These are phyloP conservation scores for Perizoma flavofasciatum DNA, from an alignment of 2,888 invertebrate genomes.

Conservation along the genomic window DNA sequence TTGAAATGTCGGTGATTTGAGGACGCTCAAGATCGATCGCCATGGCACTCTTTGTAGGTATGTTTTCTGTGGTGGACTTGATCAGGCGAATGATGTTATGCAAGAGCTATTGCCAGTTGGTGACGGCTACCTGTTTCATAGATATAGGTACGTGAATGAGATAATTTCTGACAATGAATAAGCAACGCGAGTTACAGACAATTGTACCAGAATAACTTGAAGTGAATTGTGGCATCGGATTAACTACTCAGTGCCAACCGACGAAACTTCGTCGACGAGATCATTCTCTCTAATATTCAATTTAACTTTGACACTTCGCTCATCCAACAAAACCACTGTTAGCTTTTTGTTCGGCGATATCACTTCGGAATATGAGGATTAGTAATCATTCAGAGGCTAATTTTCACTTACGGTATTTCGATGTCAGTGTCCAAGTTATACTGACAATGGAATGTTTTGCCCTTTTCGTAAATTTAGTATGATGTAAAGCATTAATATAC, in stretches of 20 bases:
- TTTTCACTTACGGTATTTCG: constrained; percentile 45
- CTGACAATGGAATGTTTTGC: background rate
- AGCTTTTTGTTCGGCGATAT: constrained; percentile 68
- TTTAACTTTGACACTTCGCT: constrained; percentile 83
- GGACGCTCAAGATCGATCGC: no score
- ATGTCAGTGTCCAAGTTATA: constrained; percentile 31
- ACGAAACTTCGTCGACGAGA: constrained; percentile 70
- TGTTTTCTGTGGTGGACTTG: no score
- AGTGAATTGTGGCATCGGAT: constrained; percentile 79
- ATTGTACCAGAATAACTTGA: constrained; percentile 73
- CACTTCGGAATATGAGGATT: constrained; percentile 54
- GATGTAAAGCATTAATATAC: no score
- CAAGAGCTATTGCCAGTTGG: no score
- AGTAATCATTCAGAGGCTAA: constrained; percentile 49
- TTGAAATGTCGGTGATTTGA: no score
- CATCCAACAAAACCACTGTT: constrained; percentile 73
- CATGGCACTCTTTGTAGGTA: no score
- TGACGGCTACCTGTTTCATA: background rate
- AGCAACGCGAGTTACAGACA: constrained; percentile 67
- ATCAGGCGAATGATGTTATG: no score
- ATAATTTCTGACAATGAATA: constrained; percentile 58
- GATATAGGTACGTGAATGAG: constrained; percentile 5
- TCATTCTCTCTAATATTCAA: constrained; percentile 83
- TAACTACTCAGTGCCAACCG: constrained; percentile 75
- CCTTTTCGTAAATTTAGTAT: no score